Base-by-base conservation (phyloP, 2,888 invertebrate genomes). In the Aelia acuminata region DNA sequence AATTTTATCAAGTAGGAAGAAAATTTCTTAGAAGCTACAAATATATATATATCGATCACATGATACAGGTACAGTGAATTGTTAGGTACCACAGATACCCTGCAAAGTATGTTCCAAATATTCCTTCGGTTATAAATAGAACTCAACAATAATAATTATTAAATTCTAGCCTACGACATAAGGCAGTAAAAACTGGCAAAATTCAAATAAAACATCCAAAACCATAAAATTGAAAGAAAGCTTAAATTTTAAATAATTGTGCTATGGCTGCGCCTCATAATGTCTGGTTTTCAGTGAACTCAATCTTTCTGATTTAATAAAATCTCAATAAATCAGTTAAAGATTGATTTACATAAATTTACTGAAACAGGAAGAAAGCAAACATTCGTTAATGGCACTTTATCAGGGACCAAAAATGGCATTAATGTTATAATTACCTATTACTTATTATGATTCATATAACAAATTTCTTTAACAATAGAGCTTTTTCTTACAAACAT, bases 201-300 rank as follows among this genome's bases (percentile, higher is more conserved):
- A 70, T 70, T 26, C 13, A 63, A 13, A 31, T 31, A 53, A 53
- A 53, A 70, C 35, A 70, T 70, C 63, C 31, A 70, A 70, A 70
- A 70, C 63, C 63, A 70, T 70, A 70, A 35, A 70, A 70, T 70
- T 70, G 35, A 70, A 70, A 35, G 63, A 70, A 70, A 70, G 26
- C n/a, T 57, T 26, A n/a, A 57, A 57, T 15, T 13, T 15, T 26
- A 3, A 11, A 26, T 26, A 15, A 4, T 57, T 1, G 26, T 0
- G 26, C 57, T 26, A 26, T n/a, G 26, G 13, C 26, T 15, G 15
- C 26, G 26, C 57, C 26, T 26, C 57, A 15, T 3, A 3, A 57
- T 57, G 13, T 26, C 26, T 57, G 57, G 26, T 13, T 15, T 57
- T 57, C 15, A 26, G 15, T 57, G 26, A 26, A 13, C 1, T 15